phyloP scores from a whole-genome alignment of 2,888 invertebrate species.

The Mythimna impura region DNA sequence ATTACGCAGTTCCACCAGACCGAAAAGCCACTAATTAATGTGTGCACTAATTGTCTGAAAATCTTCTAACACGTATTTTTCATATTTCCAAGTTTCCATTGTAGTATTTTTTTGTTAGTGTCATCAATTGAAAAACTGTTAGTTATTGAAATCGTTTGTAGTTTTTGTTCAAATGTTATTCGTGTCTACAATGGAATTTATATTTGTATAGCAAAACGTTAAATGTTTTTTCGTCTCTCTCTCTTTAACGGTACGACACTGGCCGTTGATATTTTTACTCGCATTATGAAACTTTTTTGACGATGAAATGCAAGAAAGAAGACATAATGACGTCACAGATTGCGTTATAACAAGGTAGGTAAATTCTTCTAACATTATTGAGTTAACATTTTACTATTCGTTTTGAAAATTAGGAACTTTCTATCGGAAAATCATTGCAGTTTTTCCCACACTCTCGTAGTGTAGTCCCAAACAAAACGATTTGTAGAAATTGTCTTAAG shows the following conservation, averaged over 20 bases:
- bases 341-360: neutral
- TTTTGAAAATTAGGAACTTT: neutral
- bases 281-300: conserved; percentile 38
- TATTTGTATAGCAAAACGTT: conserved; percentile 49
- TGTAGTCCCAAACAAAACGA: neutral
- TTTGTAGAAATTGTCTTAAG: neutral
- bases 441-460: neutral
- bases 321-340: conserved; percentile 10
- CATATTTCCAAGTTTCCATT: conserved; percentile 13
- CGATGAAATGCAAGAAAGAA: conserved; percentile 38
- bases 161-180: conserved; percentile 46
- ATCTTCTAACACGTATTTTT: conserved; percentile 20
- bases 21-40: conserved; percentile 37
- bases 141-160: conserved; percentile 51
- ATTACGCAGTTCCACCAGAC: conserved; percentile 26
- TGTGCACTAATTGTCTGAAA: conserved; percentile 29
- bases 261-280: conserved; percentile 19
- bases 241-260: conserved; percentile 47
- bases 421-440: neutral
- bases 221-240: conserved; percentile 32
- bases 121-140: conserved; percentile 45
- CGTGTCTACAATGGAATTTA: conserved; percentile 41
- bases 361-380: neutral
- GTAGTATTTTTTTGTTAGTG: conserved; percentile 10
- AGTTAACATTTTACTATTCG: too few relatives aligned